Evolutionary conservation across 2,888 invertebrate species (phyloP).

Genomic region (Athetis lepigone): DNA sequence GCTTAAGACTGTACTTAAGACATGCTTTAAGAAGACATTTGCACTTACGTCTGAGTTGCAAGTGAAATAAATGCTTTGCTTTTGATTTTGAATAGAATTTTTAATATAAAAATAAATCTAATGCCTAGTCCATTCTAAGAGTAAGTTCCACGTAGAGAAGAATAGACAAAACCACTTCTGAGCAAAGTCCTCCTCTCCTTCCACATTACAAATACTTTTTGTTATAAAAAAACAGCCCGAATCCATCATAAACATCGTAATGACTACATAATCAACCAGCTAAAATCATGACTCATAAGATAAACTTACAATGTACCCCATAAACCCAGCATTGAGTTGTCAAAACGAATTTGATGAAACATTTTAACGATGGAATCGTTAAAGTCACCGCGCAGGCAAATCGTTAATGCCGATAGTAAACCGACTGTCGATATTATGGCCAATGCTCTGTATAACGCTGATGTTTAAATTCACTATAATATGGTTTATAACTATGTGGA

Average conservation of each 20-base stretch:
- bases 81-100: too few relatives aligned
- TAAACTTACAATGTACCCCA: conserved; percentile 23
- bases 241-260: neutral
- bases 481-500: conserved; percentile 15
- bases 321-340: conserved; percentile 46
- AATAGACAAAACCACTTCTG: too few relatives aligned
- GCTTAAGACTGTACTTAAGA: too few relatives aligned
- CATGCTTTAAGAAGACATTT: too few relatives aligned
- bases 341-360: conserved; percentile 55
- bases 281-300: conserved; percentile 15
- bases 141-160: too few relatives aligned
- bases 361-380: conserved; percentile 57
- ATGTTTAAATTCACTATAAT: conserved; percentile 57
- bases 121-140: too few relatives aligned
- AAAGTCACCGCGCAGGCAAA: conserved; percentile 47
- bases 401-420: conserved; percentile 52
- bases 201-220: too few relatives aligned
- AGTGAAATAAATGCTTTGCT: too few relatives aligned
- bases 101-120: too few relatives aligned
- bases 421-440: conserved; percentile 40
- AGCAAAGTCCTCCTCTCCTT: too few relatives aligned
- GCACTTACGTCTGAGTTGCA: too few relatives aligned
- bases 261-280: neutral
- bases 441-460: conserved; percentile 50
- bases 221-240: too few relatives aligned